Evolutionary conservation across 2,113 vertebrate species (phyloP).

Genomic region (Sminthopsis crassicaudata): DNA sequence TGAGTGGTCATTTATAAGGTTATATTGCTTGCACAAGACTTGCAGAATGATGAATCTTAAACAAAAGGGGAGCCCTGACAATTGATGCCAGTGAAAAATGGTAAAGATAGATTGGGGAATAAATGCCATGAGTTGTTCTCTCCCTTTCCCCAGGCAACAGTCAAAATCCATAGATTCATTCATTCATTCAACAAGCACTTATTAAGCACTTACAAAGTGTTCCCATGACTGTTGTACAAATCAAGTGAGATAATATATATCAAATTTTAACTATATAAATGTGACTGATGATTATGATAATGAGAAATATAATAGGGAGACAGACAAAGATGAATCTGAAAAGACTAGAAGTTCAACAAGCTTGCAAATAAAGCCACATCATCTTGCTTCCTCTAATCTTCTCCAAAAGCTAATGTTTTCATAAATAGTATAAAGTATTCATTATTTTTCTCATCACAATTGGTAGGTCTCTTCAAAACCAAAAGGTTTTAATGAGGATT

Average conservation of each 20-base stretch:
- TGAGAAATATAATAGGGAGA: background rate
- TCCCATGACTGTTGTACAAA: too few relatives aligned
- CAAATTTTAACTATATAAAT: background rate
- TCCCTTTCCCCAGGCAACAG: background rate
- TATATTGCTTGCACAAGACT: background rate
- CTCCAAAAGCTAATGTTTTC: background rate
- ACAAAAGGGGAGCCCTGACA: background rate
- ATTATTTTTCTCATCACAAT: background rate
- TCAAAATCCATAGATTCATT: background rate
- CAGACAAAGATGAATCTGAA: background rate
- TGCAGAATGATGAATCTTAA: background rate
- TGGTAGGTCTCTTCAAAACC: background rate
- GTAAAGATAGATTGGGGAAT: background rate
- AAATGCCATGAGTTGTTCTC: background rate
- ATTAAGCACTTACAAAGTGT: background rate
- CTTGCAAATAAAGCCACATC: background rate
- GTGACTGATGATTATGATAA: background rate
- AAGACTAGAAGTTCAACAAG: background rate
- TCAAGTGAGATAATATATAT: background rate
- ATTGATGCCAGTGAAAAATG: background rate
- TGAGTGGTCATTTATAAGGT: background rate
- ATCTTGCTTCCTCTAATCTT: background rate
- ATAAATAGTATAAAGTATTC: background rate
- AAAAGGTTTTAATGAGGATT: background rate
- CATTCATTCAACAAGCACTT: background rate